Evolutionary conservation across 2,888 invertebrate species (phyloP), one percentile per base, ranked within the genome.

Genomic region (Crocallis elinguaria): DNA sequence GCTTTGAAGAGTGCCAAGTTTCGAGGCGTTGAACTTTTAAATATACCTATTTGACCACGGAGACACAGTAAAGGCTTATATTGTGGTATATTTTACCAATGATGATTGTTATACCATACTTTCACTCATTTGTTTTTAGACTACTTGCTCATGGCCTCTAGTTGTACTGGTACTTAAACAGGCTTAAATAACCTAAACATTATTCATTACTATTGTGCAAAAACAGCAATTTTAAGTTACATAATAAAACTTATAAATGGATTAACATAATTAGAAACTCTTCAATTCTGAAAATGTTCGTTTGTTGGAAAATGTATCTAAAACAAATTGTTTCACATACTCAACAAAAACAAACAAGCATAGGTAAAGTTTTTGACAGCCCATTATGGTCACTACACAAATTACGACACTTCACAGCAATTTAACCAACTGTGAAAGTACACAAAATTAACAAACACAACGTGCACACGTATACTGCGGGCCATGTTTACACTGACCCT

Each of bases 1-100:
- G 12, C 53, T 53, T 17, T 13, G n/a, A 30, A 25, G 36, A 29
- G 33, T 38, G 48, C 53, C 53, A 35, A 54, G 48, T 43, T 44
- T 37, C 4, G 14, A 49, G 48, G 38, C 48, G 29, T 33, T 35
- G 43, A 44, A 54, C 53, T 48, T 46, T 42, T 29, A 49, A 43
- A 49, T 43, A 49, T 23, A 42, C n/a, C n/a, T n/a, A 41, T 41
- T 42, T 23, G n/a, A 13, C 27, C 33, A 21, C 38, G 44, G 27
- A 21, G n/a, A 37, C 21, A 53, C 8, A 32, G 5, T n/a, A n/a
- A 16, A 19, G 16, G 25, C 1, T 16, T 16, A n/a, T 16, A 0
- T 29, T 12, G 29, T 11, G 1, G 11, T 11, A 29, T 12, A 11
- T 5, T 29, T 11, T 3, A 29, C 3, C 11, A 11, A 29, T 3